Evolutionary conservation across 2,888 invertebrate species (phyloP).

Genomic region (Drosophila robusta): DNA sequence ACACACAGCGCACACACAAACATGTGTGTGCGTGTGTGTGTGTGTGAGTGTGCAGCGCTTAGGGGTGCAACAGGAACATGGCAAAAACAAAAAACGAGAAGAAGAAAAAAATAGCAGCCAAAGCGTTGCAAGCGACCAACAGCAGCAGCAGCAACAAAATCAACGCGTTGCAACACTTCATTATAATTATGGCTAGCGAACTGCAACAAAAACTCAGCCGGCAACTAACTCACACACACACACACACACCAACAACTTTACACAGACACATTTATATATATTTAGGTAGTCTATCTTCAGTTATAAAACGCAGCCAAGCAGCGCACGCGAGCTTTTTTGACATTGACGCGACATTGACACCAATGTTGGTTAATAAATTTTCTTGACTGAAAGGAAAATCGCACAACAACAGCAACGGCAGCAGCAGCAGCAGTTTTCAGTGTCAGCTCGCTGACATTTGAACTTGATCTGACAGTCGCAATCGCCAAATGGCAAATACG

Average conservation of each 20-base stretch:
- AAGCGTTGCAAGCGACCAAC: conserved; percentile 50
- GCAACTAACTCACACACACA: conserved; percentile 26
- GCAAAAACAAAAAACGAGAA: conserved; percentile 8
- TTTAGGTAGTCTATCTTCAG: conserved; percentile 15
- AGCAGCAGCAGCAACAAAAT: conserved; percentile 41
- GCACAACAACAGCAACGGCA: not conserved
- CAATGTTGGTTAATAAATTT: conserved; percentile 74
- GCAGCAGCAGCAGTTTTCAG: conserved; percentile 35
- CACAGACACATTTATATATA: not conserved
- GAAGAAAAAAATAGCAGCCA: conserved; percentile 10
- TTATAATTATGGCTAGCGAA: conserved; percentile 74
- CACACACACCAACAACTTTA: conserved; percentile 1
- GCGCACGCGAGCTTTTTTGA: conserved; percentile 56
- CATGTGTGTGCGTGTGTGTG: conserved; percentile 10
- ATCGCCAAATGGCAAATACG: conserved; percentile 10
- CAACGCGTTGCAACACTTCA: conserved; percentile 71
- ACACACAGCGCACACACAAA: conserved; percentile 24
- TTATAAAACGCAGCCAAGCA: conserved; percentile 19
- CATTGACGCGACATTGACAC: conserved; percentile 78
- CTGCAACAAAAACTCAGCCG: conserved; percentile 40
- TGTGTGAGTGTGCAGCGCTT: conserved; percentile 46
- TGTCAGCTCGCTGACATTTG: conserved; percentile 59
- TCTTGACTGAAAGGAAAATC: conserved; percentile 39
- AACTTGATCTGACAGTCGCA: conserved; percentile 29
- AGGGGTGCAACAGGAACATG: conserved; percentile 58